Evolutionary conservation across 2,113 vertebrate species (phyloP), one percentile per base, ranked within the genome.

Genomic region (Pituophis catenifer): DNA sequence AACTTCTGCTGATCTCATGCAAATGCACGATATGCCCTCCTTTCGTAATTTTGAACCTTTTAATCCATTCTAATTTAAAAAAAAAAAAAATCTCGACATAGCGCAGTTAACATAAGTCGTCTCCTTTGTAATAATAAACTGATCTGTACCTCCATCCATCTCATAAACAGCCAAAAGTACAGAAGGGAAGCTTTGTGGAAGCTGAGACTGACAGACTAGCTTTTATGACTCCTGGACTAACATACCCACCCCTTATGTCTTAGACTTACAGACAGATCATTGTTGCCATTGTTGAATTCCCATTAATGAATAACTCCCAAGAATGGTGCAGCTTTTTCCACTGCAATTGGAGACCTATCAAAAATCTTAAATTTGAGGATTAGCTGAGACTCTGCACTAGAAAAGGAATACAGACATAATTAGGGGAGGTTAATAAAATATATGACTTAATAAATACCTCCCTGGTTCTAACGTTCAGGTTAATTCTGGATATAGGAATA

Each of bases 281-380:
- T 94, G 95, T 95, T 96, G 70, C 62, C 90, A 90, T 96, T 44
- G 38, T 57, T 95, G 94, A 95, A 94, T 97, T 94, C 92, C 90
- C 96, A 94, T 96, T 96, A 96, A 97, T 95, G 87, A 50, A 85
- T 96, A 97, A 91, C 93, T 96, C 95, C 94, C 94, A 96, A 95
- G 96, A 95, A 97, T 94, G 94, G 53, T 91, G 96, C 95, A 95
- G 53, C 57, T 95, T 97, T 96, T 97, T 97, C 93, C 95, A 95
- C 50, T 95, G 91, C 90, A 96, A 96, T 93, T 12, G 0, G 55
- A 96, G 94, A 96, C 23, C 29, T 95, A 48, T 54, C 96, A 95
- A 58, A 92, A 95, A 86, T 90, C 90, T 92, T 91, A 96, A 91
- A 96, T 94, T 62, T 92, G 88, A 91, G 50, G 92, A 93, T 95